Evolutionary conservation across 1,140 invertebrate species (phyloP), one percentile per base, ranked within the genome.

Genomic region (Scylla paramamosain): DNA sequence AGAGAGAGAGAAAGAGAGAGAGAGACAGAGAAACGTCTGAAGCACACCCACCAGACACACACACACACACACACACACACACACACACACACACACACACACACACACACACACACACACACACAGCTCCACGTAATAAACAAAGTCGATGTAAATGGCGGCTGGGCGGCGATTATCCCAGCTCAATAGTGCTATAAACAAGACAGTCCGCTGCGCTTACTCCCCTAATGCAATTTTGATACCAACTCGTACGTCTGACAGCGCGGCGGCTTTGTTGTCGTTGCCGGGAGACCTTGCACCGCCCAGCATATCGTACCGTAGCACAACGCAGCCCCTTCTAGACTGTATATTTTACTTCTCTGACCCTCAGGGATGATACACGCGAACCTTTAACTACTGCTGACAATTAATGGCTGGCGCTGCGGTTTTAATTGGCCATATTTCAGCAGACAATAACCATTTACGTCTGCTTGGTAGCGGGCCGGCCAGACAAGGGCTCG

Each of bases 401-500:
- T 91, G 90, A 91, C 90, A 77, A 77, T 91, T 91, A 91, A 91
- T 91, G 59, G 90, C 90, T 77, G 32, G 90, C 90, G 90, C 90
- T 77, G 90, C 59, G 90, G 90, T 91, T 91, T 91, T 91, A 91
- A 91, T 91, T 91, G 90, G 90, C 32, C 90, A 77, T 91, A 91
- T 91, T 91, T 91, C 90, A 91, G 90, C 29, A 91, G 90, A 91
- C 90, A 91, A 91, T 91, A 91, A 91, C 67, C 90, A 91, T 91
- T 91, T 91, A 48, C 59, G 90, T 91, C 90, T 91, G 90, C 28
- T 28, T 91, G 52, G 52, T 46, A 32, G 52, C 29, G 32, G 52
- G 52, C 16, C n/a, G 20, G 89, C 10, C 46, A 32, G 89, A 48
- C 89, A 39, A 46, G 29, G 59, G n/a, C 39, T 4, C 28, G 25